phyloP scores from a whole-genome alignment of 2,113 vertebrate genomes.

The Sorex fumeus region DNA sequence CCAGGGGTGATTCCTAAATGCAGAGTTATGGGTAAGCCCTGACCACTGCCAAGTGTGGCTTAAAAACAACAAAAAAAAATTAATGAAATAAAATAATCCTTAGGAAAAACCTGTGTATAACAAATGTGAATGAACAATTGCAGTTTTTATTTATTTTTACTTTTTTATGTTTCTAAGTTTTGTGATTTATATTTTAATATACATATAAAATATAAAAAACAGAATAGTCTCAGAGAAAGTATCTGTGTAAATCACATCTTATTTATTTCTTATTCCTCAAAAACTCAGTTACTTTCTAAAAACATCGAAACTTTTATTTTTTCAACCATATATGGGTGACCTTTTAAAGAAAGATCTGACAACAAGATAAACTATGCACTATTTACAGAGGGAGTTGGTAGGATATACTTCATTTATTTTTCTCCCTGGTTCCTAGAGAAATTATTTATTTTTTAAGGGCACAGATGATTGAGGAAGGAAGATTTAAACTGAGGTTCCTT shows the following conservation, averaged over 20 bases:
- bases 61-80: too few species aligned
- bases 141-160: background rate
- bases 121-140: too few species aligned
- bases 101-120: too few species aligned
- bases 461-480: constrained; percentile 82
- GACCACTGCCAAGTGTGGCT: too few species aligned
- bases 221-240: background rate
- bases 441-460: constrained; percentile 82
- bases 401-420: constrained; percentile 88
- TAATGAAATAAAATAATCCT: too few species aligned
- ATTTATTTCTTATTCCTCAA: constrained; percentile 26
- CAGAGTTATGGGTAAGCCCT: too few species aligned
- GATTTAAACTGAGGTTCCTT: constrained; percentile 30
- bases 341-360: constrained; percentile 86
- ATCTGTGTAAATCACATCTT: background rate
- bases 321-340: constrained; percentile 76
- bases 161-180: constrained; percentile 38
- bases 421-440: constrained; percentile 76
- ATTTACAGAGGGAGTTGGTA: constrained; percentile 88
- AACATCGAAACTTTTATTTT: constrained; percentile 81
- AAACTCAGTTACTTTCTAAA: constrained; percentile 68
- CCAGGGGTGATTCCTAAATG: too few species aligned
- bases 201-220: constrained; percentile 3
- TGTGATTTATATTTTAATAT: background rate
- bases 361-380: constrained; percentile 83